Percentiles rank a stretch among this genome's conserved stretches.
Evolutionary conservation across 2,888 invertebrate species (phyloP).

Genomic region (Agrochola lychnidis): DNA sequence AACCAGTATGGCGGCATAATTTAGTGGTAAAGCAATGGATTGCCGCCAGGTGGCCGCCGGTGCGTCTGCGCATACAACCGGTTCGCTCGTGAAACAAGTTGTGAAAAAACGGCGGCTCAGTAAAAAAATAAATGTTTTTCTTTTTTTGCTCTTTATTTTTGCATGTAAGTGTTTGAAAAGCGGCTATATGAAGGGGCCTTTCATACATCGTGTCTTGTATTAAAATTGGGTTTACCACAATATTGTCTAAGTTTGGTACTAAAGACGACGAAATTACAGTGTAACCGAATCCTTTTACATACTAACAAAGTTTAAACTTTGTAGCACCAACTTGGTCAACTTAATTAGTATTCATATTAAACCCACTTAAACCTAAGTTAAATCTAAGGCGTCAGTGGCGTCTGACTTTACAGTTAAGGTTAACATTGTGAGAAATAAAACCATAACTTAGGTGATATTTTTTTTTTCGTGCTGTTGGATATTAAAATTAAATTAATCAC

Average conservation of each 20-base stretch:
- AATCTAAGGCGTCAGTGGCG: neutral
- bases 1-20: slow-evolving; percentile 72
- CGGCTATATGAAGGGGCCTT: neutral
- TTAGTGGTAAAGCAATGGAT: slow-evolving; percentile 68
- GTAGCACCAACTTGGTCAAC: neutral
- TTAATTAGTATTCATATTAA: slow-evolving; percentile 26
- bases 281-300: slow-evolving; percentile 23
- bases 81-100: slow-evolving; percentile 65
- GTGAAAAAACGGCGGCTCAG: slow-evolving; percentile 56
- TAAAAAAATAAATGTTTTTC: neutral
- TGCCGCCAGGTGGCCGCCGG: slow-evolving; percentile 71
- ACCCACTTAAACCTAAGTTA: neutral
- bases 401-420: neutral
- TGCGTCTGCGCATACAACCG: slow-evolving; percentile 69
- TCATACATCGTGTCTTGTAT: neutral
- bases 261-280: neutral
- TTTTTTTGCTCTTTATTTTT: slow-evolving; percentile 22
- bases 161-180: slow-evolving; percentile 5
- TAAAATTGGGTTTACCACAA: slow-evolving; percentile 14
- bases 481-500: too few relatives aligned
- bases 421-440: neutral
- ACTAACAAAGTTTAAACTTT: slow-evolving; percentile 38
- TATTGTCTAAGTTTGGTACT: slow-evolving; percentile 25
- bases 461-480: too few relatives aligned
- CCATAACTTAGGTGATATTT: too few relatives aligned